Percentiles rank a stretch among this genome's conserved stretches.
These are phyloP conservation scores for Noctua fimbriata DNA, from an alignment of 2,888 invertebrate species.

Conservation along the genomic window DNA sequence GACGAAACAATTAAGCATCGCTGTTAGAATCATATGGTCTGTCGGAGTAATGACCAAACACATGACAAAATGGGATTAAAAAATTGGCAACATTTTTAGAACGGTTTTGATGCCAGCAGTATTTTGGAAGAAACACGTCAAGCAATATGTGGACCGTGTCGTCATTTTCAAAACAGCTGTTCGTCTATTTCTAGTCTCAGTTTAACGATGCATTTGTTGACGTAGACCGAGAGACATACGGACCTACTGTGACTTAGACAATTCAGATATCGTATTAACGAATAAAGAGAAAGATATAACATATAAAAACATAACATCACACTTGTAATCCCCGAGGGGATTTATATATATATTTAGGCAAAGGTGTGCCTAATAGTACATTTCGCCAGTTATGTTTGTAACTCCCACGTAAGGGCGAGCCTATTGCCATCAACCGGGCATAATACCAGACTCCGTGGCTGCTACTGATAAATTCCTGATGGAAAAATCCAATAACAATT, in stretches of 20 bases:
- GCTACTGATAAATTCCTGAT: no score
- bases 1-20: background rate
- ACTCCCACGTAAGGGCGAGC: no score
- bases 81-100: conserved; percentile 38
- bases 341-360: no score
- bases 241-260: background rate
- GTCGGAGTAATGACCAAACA: conserved; percentile 12
- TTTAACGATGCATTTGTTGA: conserved; percentile 15
- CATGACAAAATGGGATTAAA: conserved; percentile 7
- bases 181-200: conserved; percentile 27
- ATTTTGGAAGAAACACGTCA: conserved; percentile 27
- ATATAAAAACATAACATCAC: no score
- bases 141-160: conserved; percentile 23
- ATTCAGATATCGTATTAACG: background rate
- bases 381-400: no score
- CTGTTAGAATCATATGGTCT: background rate
- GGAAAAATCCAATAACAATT: no score
- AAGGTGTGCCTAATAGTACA: no score
- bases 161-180: conserved; percentile 51
- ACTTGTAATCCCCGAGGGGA: no score
- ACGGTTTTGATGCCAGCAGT: conserved; percentile 25
- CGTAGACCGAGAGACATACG: conserved; percentile 8
- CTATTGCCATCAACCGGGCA: no score
- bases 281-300: background rate
- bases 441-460: no score